These are phyloP conservation scores for Leptinotarsa undecemlineata DNA, from an alignment of 1,140 invertebrate genomes.

Conservation along the genomic window DNA sequence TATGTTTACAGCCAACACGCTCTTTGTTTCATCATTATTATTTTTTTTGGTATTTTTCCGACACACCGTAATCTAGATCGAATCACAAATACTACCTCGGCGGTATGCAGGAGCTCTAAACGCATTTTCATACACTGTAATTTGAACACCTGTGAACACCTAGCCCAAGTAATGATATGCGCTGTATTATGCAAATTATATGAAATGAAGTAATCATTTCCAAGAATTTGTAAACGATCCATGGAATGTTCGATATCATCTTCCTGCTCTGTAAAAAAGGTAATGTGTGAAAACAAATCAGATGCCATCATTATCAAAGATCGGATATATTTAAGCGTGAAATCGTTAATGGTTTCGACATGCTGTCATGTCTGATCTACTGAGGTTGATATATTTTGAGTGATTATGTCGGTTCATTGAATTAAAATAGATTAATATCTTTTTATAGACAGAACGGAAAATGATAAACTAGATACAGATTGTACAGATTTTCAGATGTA, in stretches of 20 bases:
- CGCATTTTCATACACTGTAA: background rate
- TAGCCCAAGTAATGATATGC: background rate
- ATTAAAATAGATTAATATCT: no score
- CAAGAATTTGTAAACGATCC: background rate
- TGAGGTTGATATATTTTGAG: no score
- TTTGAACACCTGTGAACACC: background rate
- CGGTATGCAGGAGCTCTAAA: background rate
- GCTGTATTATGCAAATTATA: background rate
- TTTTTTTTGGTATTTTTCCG: background rate
- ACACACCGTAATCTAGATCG: background rate
- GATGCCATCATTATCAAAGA: no score
- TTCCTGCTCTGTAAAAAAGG: background rate
- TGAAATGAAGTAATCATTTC: slow-evolving; percentile 4
- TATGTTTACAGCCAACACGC: no score
- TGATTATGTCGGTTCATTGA: no score
- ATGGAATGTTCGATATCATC: background rate
- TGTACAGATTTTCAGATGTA: no score
- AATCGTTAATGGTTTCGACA: no score
- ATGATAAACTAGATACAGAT: no score
- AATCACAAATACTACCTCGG: background rate
- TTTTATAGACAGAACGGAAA: no score
- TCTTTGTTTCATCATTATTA: no score
- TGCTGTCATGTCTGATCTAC: no score
- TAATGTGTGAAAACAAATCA: background rate
- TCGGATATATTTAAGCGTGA: no score